phyloP scores from a whole-genome alignment of 1,140 invertebrate genomes.

The Pteromalus puparum region DNA sequence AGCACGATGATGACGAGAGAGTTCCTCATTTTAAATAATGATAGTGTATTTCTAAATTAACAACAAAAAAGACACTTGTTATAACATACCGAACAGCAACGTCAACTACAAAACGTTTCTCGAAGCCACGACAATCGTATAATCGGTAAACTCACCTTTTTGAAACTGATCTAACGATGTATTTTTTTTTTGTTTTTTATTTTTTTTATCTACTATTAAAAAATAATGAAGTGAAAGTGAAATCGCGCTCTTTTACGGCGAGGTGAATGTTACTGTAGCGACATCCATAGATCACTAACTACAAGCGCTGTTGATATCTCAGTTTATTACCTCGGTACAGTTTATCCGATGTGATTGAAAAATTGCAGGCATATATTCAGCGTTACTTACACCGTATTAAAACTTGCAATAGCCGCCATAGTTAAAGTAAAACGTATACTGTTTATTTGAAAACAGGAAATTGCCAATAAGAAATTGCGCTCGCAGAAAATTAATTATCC shows the following conservation, averaged over 20 bases:
- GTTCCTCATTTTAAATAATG: not conserved
- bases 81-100: not conserved
- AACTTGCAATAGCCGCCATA: not conserved
- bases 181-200: not conserved
- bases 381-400: slow-evolving; percentile 4
- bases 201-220: not conserved
- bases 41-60: not conserved
- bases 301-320: slow-evolving; percentile 3
- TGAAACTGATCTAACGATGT: not conserved
- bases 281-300: slow-evolving; percentile 4
- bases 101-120: too few species aligned
- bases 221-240: not conserved
- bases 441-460: slow-evolving; percentile 1
- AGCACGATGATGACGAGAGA: not conserved
- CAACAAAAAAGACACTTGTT: not conserved
- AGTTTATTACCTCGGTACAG: slow-evolving; percentile 3
- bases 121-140: not conserved
- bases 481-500: not conserved
- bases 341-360: not conserved
- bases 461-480: not conserved
- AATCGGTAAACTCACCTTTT: not conserved
- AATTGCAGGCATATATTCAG: slow-evolving; percentile 4
- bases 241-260: not conserved
- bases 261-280: slow-evolving; percentile 3
- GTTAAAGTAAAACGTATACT: slow-evolving; percentile 4